A percentile compares a stretch with the other conserved stretches of the same genome.
Evolutionary conservation across 2,888 invertebrate genomes (phyloP).

Genomic region (Syrista parreyssii): DNA sequence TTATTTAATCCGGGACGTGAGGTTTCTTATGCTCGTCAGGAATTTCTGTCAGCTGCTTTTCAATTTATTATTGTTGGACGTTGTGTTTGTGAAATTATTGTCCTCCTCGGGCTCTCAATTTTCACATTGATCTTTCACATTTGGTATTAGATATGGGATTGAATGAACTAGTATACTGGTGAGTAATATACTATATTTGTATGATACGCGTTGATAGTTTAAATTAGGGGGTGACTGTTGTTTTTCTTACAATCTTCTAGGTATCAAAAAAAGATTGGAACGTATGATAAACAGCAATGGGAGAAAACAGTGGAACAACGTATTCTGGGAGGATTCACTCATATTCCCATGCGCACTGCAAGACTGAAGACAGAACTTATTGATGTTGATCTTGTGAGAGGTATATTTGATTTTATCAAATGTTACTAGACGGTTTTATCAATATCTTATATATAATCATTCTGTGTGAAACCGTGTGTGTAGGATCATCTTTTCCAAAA

Average conservation of each 20-base stretch:
- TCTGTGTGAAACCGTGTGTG: conserved; percentile 19
- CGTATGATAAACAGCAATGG: conserved; percentile 98
- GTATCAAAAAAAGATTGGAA: conserved; percentile 96
- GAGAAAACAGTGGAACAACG: conserved; percentile 94
- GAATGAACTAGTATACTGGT: conserved; percentile 46
- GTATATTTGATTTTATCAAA: conserved; percentile 65
- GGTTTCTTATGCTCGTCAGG: neutral
- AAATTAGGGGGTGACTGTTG: neutral
- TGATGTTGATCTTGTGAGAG: conserved; percentile 95
- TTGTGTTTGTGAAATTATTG: neutral
- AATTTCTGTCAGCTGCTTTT: neutral
- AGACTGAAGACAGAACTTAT: conserved; percentile 92
- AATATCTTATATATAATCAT: conserved; percentile 5
- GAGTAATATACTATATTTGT: conserved; percentile 16
- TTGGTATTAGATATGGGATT: conserved; percentile 38
- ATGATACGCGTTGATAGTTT: conserved; percentile 1
- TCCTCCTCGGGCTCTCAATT: neutral
- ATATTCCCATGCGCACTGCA: conserved; percentile 82
- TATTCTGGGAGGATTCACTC: conserved; percentile 86
- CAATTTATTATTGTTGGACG: neutral
- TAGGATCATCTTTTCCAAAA: conserved; percentile 95
- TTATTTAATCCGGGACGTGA: neutral
- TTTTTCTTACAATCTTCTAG: conserved; percentile 63
- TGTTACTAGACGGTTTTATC: neutral
- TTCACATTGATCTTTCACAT: neutral